Percentiles rank a stretch among this genome's conserved stretches.
Evolutionary conservation across 2,113 vertebrate species (phyloP).

Genomic region (Megaleporinus macrocephalus): DNA sequence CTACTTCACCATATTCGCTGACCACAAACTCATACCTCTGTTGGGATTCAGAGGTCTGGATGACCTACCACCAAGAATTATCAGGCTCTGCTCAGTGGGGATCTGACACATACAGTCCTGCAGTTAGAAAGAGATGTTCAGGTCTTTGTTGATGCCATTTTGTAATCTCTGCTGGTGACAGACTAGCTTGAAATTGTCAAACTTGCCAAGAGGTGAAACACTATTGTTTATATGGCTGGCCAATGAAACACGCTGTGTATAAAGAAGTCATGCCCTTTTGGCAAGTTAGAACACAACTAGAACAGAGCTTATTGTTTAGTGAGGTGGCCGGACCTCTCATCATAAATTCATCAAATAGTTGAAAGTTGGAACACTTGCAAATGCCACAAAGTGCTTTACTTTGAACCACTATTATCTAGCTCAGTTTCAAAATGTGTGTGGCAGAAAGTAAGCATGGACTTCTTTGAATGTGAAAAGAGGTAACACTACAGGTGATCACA

Average conservation of each 20-base stretch:
- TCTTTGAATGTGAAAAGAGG: no score
- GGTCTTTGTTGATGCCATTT: constrained; percentile 23
- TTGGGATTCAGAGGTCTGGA: constrained; percentile 37
- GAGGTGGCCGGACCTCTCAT: constrained; percentile 9
- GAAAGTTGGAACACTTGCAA: constrained; percentile 5
- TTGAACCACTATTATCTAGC: constrained; percentile 12
- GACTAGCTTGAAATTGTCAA: neutral
- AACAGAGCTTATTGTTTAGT: constrained; percentile 20
- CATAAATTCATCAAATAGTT: neutral
- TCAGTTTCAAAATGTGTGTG: constrained; percentile 12
- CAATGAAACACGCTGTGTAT: constrained; percentile 2
- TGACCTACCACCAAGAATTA: neutral
- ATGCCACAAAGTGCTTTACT: neutral
- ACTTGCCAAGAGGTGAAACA: neutral
- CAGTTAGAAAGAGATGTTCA: constrained; percentile 38
- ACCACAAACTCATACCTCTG: constrained; percentile 58
- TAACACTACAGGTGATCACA: constrained; percentile 3
- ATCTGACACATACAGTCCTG: neutral
- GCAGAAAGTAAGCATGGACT: constrained; percentile 25
- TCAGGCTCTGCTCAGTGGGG: constrained; percentile 17
- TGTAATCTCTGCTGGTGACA: constrained; percentile 6
- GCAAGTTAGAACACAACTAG: no score
- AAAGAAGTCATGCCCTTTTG: no score
- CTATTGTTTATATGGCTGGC: neutral
- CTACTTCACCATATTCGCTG: constrained; percentile 34